phyloP scores from a whole-genome alignment of 2,797 vertebrate species.

The Poliocrania exsul region DNA sequence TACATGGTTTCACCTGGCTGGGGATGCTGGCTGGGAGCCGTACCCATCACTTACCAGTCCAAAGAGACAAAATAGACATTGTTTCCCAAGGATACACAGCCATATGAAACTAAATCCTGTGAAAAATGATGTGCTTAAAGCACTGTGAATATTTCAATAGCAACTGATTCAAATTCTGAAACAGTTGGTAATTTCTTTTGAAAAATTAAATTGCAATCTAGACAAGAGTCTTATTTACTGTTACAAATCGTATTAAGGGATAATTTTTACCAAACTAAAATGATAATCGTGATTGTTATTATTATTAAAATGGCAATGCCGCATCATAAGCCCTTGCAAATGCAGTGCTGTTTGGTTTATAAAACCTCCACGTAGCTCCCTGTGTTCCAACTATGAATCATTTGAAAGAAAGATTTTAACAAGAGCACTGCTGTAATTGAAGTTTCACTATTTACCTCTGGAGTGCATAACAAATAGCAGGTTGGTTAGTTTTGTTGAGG shows the following conservation, averaged over 20 bases:
- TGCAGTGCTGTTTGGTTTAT: not conserved
- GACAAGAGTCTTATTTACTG: not conserved
- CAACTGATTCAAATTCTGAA: not conserved
- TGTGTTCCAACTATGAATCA: not conserved
- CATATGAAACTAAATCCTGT: not conserved
- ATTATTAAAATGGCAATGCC: not conserved
- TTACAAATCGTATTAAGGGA: not conserved
- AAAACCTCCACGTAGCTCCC: not conserved
- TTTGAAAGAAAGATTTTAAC: slow-evolving; percentile 10
- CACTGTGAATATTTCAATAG: not conserved
- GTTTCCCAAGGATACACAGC: not conserved
- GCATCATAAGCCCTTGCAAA: not conserved
- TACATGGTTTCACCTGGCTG: not conserved
- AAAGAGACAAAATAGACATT: not conserved
- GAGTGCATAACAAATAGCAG: not conserved
- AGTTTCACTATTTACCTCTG: not conserved
- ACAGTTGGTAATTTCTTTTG: not conserved
- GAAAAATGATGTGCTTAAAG: not conserved
- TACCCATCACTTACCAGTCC: not conserved
- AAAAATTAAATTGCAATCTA: slow-evolving; percentile 16
- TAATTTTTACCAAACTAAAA: not conserved
- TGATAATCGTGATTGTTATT: not conserved
- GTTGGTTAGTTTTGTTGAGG: not conserved
- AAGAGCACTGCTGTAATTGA: not conserved
- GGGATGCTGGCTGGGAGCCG: not conserved